Evolutionary conservation across 2,888 invertebrate species (phyloP).

Genomic region (Hyles lineata): DNA sequence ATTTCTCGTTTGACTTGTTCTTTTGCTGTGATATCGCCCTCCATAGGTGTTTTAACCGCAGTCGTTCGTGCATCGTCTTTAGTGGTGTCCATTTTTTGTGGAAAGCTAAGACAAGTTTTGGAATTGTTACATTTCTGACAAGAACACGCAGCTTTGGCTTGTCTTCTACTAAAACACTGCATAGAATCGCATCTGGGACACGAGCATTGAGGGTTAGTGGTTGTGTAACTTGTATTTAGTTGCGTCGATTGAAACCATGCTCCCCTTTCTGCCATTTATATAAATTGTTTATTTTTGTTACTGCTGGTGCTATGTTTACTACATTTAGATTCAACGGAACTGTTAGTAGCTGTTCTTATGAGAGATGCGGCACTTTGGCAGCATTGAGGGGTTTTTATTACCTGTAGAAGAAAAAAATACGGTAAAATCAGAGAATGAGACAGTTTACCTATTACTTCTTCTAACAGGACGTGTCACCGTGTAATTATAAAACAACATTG

Average conservation of each 20-base stretch:
- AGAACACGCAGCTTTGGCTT: constrained; percentile 37
- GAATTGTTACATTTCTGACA: constrained; percentile 40
- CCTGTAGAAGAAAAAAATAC: constrained; percentile 40
- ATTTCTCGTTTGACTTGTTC: constrained; percentile 30
- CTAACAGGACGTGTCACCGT: too few species aligned
- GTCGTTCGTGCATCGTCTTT: constrained; percentile 4
- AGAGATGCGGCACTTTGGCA: constrained; percentile 39
- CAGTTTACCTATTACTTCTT: not conserved
- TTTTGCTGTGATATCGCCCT: constrained; percentile 27
- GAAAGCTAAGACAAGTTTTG: constrained; percentile 42
- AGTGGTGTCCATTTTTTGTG: constrained; percentile 29
- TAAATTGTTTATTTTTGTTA: not conserved
- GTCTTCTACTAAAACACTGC: constrained; percentile 50
- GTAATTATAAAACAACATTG: not conserved
- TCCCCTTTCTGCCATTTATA: not conserved
- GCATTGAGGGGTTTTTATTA: constrained; percentile 44
- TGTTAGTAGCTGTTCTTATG: constrained; percentile 31
- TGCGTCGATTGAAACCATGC: not conserved
- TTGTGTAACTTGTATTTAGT: constrained; percentile 20
- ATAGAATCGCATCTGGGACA: constrained; percentile 57
- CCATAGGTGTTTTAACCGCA: not conserved
- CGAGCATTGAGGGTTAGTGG: constrained; percentile 51
- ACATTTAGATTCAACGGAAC: constrained; percentile 20
- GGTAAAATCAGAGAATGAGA: constrained; percentile 24
- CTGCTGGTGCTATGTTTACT: not conserved